Base-by-base conservation (phyloP, 2,888 invertebrate species). In the Oscheius sp. region DNA sequence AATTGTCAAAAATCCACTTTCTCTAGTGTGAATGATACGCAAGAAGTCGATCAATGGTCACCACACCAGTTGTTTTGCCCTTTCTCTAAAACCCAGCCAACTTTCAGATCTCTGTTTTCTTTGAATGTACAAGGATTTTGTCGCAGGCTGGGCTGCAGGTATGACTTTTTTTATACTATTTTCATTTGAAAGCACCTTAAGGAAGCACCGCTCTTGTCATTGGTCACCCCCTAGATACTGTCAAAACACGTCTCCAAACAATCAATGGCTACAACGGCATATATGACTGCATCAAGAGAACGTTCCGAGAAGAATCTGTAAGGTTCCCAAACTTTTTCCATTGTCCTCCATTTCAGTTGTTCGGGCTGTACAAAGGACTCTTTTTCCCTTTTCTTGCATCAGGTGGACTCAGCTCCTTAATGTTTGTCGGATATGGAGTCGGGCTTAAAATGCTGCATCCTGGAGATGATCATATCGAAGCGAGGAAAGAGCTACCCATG, bases 361-460 rank as follows among this genome's bases (percentile, higher is more conserved):
- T 84, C 84, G 93, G 93, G 13, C 92, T 93, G 84, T 94, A 92
- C 90, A 92, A 92, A 87, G 94, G 94, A 58, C 91, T 93, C 91
- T 88, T 92, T 32, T 92, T 93, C 80, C 94, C 94, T 0, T 88
- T 93, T 53, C 85, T 93, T 13, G 91, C 92, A 2, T 91, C 92
- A 42, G 93, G 93, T 0, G 91, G 92, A 1, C 90, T 93, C 47
- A 93, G 93, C 89, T 92, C 93, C 0, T 87, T 93, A 21, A 92
- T 93, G 83, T 94, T 94, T 85, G 93, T 93, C 48, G 91, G 92
- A 62, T 93, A 93, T 86, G 93, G 92, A 32, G 90, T 90, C 74
- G 88, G 89, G 32, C 83, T 92, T 74, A 86, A 90, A 59, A 60
- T 84, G 1, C 74, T 92, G n/a, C 84, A 85, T 75, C 85, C 84